phyloP scores from a whole-genome alignment of 2,113 vertebrate species.

The Oryzias woworae region DNA sequence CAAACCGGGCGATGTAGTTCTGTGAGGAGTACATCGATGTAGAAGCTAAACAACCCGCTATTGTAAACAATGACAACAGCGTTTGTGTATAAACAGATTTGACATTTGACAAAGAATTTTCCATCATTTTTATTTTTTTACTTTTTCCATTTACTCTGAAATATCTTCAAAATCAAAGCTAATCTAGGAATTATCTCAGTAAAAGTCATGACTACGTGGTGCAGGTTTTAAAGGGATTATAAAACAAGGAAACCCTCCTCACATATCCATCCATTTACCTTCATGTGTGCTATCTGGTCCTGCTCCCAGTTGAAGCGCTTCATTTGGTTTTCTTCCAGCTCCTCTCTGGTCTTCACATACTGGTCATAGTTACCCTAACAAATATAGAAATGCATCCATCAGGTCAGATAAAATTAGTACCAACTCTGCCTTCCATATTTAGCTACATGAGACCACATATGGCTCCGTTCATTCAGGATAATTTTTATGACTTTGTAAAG shows the following conservation, averaged over 20 bases:
- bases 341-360: constrained; percentile 95
- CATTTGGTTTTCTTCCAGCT: constrained; percentile 98
- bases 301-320: constrained; percentile 99
- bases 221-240: too few species aligned
- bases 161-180: too few species aligned
- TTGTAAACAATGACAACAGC: background rate
- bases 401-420: constrained; percentile 37
- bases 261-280: constrained; percentile 74
- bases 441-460: constrained; percentile 8
- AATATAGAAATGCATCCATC: constrained; percentile 47
- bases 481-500: background rate
- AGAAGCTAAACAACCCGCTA: background rate
- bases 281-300: constrained; percentile 98
- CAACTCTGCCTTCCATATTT: constrained; percentile 28
- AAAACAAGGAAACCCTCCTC: too few species aligned
- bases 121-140: too few species aligned
- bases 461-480: constrained; percentile 1
- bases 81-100: background rate
- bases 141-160: too few species aligned
- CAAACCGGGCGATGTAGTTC: constrained; percentile 98
- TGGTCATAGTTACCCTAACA: constrained; percentile 94
- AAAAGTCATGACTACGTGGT: background rate
- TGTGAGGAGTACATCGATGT: constrained; percentile 45
- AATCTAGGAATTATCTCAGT: background rate
- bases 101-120: too few species aligned